A percentile compares a stretch with the other conserved stretches of the same genome.
These are phyloP conservation scores for Caenorhabditis angaria DNA, from an alignment of 2,888 invertebrate species.

Conservation along the genomic window DNA sequence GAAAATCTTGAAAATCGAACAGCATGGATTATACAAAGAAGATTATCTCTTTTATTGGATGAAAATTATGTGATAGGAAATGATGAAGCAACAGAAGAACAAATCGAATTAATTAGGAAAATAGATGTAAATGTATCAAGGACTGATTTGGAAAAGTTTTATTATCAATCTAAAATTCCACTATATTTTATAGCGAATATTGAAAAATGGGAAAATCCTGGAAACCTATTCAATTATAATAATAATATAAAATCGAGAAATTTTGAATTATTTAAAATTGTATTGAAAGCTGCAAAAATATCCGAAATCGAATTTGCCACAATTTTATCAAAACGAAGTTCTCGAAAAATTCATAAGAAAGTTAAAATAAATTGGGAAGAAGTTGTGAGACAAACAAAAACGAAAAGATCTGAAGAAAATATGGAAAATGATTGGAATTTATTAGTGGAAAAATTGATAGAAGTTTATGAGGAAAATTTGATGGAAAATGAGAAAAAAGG, in stretches of 20 bases:
- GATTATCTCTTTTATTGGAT: conserved; percentile 9
- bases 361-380: not conserved
- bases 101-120: not conserved
- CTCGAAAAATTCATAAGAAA: not conserved
- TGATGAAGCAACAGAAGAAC: not conserved
- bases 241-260: not conserved
- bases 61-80: not conserved
- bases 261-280: not conserved
- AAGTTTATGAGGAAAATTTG: not conserved
- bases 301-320: not conserved
- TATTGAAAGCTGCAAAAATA: not conserved
- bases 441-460: not conserved
- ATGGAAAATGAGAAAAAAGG: not conserved
- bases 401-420: not conserved
- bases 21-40: not conserved
- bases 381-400: not conserved
- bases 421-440: not conserved
- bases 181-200: not conserved
- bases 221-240: not conserved
- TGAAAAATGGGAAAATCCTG: not conserved
- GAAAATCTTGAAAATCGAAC: not conserved
- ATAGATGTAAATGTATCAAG: too few species aligned
- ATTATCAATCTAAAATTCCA: not conserved
- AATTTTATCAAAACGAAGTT: not conserved
- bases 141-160: not conserved